Conservation (phyloP, 92 coral and sea anemone species). For the Pocillopora grandis region DNA sequence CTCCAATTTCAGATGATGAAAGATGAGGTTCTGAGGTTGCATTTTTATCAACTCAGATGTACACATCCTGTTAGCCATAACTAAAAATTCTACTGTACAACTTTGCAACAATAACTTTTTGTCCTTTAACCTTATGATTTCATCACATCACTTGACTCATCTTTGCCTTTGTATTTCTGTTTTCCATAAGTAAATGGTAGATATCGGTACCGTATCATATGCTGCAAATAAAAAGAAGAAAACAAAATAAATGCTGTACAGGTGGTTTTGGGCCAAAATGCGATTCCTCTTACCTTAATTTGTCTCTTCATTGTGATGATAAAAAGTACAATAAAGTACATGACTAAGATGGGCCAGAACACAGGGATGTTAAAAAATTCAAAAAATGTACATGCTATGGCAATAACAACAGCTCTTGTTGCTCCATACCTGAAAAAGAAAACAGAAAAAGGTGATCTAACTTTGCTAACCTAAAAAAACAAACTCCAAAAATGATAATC, state of each 20-base stretch:
- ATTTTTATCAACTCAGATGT: background rate
- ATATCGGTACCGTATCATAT: constrained; percentile 94
- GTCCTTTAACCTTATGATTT: constrained; percentile 64
- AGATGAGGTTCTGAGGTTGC: too few relatives aligned
- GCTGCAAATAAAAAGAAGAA: constrained; percentile 55
- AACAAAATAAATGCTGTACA: background rate
- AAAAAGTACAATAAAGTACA: constrained; percentile 94
- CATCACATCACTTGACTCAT: constrained; percentile 81
- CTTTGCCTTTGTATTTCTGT: constrained; percentile 93
- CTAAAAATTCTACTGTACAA: constrained; percentile 43
- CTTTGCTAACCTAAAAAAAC: background rate
- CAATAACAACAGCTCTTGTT: constrained; percentile 87
- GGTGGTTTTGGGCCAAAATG: background rate
- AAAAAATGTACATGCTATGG: constrained; percentile 88
- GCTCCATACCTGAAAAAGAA: constrained; percentile 81
- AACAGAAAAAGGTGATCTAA: background rate
- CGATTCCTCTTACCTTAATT: constrained; percentile 71
- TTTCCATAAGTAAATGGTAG: constrained; percentile 94
- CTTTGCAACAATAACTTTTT: constrained; percentile 22
- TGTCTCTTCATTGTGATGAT: constrained; percentile 96
- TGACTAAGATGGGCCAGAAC: constrained; percentile 99
- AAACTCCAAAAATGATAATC: background rate
- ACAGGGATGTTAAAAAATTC: constrained; percentile 98
- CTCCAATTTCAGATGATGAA: too few relatives aligned
- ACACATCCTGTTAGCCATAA: background rate